Evolutionary conservation across 53 echinoderm and acorn worm genomes (phyloP), one percentile per base, ranked within the genome.

Genomic region (Zoroaster sp.): DNA sequence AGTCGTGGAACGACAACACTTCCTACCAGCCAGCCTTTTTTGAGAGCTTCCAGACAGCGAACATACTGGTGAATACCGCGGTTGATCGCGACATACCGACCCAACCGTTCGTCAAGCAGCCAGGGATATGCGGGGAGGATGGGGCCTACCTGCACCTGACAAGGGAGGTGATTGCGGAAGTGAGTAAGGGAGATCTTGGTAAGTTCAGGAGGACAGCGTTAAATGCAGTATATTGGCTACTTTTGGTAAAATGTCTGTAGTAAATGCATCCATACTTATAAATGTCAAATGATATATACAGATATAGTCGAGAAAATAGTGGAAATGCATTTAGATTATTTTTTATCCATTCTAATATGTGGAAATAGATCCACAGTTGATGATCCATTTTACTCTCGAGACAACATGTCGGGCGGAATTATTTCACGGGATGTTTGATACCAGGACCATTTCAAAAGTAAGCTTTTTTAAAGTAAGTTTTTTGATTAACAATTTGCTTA

Each of bases 61-160:
- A 78, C 38, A 40, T 78, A 35, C 20, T 78, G 21, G 25, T 78
- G 0, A 73, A 44, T 45, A 46, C 83, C 75, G 83, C 65, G 47
- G 7, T 75, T 43, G 35, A 74, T 46, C 65, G 83, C 47, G 45
- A 90, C 45, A 40, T 87, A 2, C 90, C 93, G 20, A 14, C 91
- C 2, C 88, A 80, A 6, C 95, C 95, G 2, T 95, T 91, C 52
- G 93, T 91, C 5, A 83, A 88, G 31, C 95, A 95, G 47, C 93
- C 88, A 0, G 93, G 93, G 0, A 42, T 32, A 21, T 95, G 95
- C 69, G 95, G 93, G 4, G 74, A 89, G 49, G 91, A 91, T 13
- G 93, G 91, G 31, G 91, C 89, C 18, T 91, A 91, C 38, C 91
- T 95, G 52, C 93, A 95, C 55, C 82, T 95, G 7, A 91, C 95